phyloP scores from a whole-genome alignment of 2,113 vertebrate species.

The Fregetta grallaria region DNA sequence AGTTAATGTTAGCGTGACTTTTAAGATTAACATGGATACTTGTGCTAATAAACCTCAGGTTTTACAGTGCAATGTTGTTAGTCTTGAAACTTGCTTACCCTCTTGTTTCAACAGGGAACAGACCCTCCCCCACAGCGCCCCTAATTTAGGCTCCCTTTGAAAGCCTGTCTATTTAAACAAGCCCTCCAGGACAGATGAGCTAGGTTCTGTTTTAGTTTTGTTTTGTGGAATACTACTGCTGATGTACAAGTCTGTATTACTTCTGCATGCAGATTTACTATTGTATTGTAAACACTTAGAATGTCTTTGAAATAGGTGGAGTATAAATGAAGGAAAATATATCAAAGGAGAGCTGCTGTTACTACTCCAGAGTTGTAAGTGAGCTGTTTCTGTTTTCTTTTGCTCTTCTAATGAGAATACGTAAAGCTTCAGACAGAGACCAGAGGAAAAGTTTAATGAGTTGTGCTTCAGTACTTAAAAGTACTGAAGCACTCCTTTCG shows the following conservation, averaged over 20 bases:
- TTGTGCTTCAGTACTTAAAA: neutral
- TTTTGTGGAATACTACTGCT: neutral
- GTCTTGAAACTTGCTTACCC: neutral
- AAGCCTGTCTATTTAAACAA: neutral
- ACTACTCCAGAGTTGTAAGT: neutral
- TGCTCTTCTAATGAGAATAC: neutral
- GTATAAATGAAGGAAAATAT: neutral
- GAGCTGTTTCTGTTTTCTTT: neutral
- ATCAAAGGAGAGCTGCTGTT: neutral
- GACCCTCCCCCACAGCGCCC: neutral
- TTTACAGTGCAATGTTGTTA: neutral
- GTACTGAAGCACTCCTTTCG: neutral
- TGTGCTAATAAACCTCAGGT: neutral
- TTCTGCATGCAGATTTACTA: neutral
- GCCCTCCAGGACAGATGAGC: neutral
- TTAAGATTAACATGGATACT: neutral
- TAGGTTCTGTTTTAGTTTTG: neutral
- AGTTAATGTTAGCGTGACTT: neutral
- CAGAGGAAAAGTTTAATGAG: neutral
- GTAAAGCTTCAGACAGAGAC: conserved; percentile 7
- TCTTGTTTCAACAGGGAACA: neutral
- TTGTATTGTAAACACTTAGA: neutral
- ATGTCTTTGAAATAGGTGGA: neutral
- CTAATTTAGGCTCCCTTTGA: neutral
- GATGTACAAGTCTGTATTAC: neutral